These are phyloP conservation scores for Microcebus murinus DNA, from an alignment of 2,113 vertebrate species.

Conservation along the genomic window DNA sequence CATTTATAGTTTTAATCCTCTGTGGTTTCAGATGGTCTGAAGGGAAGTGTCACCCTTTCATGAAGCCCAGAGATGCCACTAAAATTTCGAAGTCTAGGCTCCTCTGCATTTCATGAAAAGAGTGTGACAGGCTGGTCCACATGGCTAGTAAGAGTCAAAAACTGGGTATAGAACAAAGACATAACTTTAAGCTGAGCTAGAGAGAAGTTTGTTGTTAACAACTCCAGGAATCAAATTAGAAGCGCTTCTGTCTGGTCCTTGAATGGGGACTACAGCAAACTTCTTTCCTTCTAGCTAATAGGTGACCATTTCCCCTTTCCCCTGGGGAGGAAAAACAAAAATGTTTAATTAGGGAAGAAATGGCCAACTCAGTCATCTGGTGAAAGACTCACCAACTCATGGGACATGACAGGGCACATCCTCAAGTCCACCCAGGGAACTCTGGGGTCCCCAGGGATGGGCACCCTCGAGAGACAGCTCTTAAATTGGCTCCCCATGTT, in stretches of 20 bases:
- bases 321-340: constrained; percentile 79
- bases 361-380: constrained; percentile 7
- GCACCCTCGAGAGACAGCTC: constrained; percentile 11
- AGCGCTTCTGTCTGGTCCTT: constrained; percentile 62
- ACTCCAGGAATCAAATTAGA: constrained; percentile 83
- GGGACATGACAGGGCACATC: constrained; percentile 20
- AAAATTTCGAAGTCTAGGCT: neutral
- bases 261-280: constrained; percentile 31
- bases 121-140: neutral
- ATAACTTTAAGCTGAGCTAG: constrained; percentile 66
- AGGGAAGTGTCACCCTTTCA: neutral
- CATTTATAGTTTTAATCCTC: neutral
- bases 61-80: neutral
- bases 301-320: constrained; percentile 92
- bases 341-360: constrained; percentile 63
- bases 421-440: neutral
- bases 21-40: neutral
- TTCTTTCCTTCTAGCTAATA: constrained; percentile 91
- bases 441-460: neutral
- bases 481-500: constrained; percentile 58
- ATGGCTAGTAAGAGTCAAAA: neutral
- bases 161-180: neutral
- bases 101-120: neutral
- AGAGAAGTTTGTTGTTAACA: constrained; percentile 75
- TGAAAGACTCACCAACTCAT: constrained; percentile 33